Evolutionary conservation across 2,888 invertebrate species (phyloP), one percentile per base, ranked within the genome.

Genomic region (Baronia brevicornis): DNA sequence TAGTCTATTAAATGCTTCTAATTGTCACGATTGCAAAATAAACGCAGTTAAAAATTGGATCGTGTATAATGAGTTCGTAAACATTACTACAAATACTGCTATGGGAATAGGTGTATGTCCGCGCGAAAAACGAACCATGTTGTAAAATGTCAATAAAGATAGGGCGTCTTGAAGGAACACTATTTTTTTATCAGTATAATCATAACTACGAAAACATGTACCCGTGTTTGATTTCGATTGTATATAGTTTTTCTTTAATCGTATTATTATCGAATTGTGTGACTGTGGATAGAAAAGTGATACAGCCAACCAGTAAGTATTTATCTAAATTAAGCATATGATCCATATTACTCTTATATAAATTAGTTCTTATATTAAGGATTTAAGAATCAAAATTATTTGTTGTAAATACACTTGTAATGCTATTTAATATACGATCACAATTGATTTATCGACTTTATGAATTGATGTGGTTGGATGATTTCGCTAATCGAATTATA

Each of bases 141-240:
- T n/a, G n/a, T n/a, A n/a, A n/a, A n/a, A n/a, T n/a, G n/a, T n/a
- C n/a, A n/a, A n/a, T n/a, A n/a, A n/a, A n/a, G n/a, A n/a, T n/a
- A n/a, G n/a, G n/a, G n/a, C n/a, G n/a, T n/a, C n/a, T n/a, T n/a
- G n/a, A n/a, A n/a, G n/a, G n/a, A n/a, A n/a, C n/a, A n/a, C n/a
- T n/a, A 21, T 5, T 26, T 25, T 28, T 21, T 25, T 41, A 44
- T 42, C 44, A 44, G 44, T 44, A 23, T 15, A 28, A 24, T 14
- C 8, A 20, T 9, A 17, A 27, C 31, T 18, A 22, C 35, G 31
- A 26, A 27, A 25, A 36, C 38, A 42, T 33, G 34, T 28, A 38
- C 42, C 29, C 39, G 42, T 32, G 38, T 36, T 27, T 32, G 25
- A 6, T 20, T 21, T 12, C 11, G 18, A 9, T 12, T 26, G 17